phyloP scores from a whole-genome alignment of 2,113 vertebrate species.

The Regulus satrapa region DNA sequence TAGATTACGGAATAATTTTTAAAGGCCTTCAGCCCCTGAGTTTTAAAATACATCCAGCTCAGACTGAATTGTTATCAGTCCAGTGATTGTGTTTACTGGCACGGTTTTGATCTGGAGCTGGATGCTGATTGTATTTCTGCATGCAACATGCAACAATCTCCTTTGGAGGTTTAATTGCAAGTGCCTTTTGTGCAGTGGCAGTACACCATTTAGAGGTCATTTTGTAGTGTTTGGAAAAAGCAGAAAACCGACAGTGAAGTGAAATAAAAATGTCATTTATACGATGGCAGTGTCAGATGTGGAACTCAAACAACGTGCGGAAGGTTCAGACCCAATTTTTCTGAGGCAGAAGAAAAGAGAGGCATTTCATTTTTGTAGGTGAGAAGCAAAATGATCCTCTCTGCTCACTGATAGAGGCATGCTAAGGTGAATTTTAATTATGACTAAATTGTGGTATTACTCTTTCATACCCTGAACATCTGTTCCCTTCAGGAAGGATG shows the following conservation, averaged over 20 bases:
- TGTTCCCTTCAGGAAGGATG: slow-evolving; percentile 90
- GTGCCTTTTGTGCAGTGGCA: background rate
- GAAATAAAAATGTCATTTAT: slow-evolving; percentile 10
- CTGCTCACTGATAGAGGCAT: slow-evolving; percentile 77
- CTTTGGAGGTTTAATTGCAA: background rate
- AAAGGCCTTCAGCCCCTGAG: background rate
- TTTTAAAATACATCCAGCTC: slow-evolving; percentile 12
- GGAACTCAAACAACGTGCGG: background rate
- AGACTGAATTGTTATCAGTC: background rate
- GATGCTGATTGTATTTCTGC: background rate
- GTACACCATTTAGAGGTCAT: slow-evolving; percentile 8
- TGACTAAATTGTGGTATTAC: slow-evolving; percentile 90
- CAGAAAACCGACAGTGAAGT: background rate
- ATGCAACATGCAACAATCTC: background rate
- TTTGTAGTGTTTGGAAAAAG: background rate
- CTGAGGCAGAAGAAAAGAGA: slow-evolving; percentile 60
- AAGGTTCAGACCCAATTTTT: slow-evolving; percentile 45
- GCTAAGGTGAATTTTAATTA: slow-evolving; percentile 93
- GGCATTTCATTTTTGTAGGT: slow-evolving; percentile 65
- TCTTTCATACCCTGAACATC: slow-evolving; percentile 87
- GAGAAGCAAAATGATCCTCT: slow-evolving; percentile 71
- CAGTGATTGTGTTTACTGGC: background rate
- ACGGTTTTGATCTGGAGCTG: background rate
- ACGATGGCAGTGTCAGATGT: background rate
- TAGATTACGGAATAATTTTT: background rate